phyloP scores from a whole-genome alignment of 1,140 invertebrate genomes.

The Cheumatopsyche charites region DNA sequence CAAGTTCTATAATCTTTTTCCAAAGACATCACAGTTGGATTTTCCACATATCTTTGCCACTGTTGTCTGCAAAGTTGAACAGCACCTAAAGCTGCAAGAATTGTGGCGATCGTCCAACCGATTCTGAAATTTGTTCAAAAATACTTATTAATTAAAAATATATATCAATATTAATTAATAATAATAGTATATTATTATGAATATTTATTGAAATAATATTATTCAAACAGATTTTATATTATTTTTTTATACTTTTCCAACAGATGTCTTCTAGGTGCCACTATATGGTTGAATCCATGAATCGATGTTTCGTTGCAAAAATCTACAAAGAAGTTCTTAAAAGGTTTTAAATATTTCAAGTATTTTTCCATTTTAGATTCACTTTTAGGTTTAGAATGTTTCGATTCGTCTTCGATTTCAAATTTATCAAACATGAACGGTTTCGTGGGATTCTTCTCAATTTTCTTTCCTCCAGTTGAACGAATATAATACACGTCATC shows the following conservation, averaged over 20 bases:
- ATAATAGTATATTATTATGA: too few relatives aligned
- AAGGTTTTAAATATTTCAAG: background rate
- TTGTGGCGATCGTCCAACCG: slow-evolving; percentile 58
- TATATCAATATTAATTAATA: too few relatives aligned
- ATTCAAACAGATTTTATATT: slow-evolving; percentile 9
- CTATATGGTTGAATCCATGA: slow-evolving; percentile 57
- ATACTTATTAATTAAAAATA: too few relatives aligned
- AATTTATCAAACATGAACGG: too few relatives aligned
- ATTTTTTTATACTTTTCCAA: slow-evolving; percentile 52
- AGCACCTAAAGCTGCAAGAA: slow-evolving; percentile 54
- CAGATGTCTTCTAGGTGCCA: slow-evolving; percentile 51
- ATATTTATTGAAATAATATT: too few relatives aligned
- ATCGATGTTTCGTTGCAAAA: slow-evolving; percentile 56
- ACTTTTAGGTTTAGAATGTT: background rate
- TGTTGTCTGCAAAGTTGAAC: slow-evolving; percentile 56
- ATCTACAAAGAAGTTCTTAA: slow-evolving; percentile 35
- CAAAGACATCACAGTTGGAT: slow-evolving; percentile 66
- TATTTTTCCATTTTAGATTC: background rate
- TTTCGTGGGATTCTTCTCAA: too few relatives aligned
- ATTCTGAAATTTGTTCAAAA: slow-evolving; percentile 53
- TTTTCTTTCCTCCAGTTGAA: background rate
- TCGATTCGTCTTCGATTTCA: too few relatives aligned
- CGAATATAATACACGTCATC: slow-evolving; percentile 9
- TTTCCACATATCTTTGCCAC: slow-evolving; percentile 62
- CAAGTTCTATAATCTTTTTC: slow-evolving; percentile 66